phyloP scores from a whole-genome alignment of 2,797 vertebrate species.

The Echeneis naucrates region DNA sequence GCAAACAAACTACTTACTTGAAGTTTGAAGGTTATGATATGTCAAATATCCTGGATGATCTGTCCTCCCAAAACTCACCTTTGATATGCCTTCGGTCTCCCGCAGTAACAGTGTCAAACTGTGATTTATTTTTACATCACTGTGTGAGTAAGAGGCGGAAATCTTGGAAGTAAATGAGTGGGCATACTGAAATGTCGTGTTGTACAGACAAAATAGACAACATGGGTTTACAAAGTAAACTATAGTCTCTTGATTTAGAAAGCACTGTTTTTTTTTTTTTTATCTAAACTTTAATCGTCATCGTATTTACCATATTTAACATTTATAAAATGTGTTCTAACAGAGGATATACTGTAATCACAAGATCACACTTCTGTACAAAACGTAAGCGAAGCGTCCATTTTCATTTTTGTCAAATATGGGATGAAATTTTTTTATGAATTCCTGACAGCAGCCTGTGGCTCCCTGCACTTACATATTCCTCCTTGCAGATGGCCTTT shows the following conservation, averaged over 20 bases:
- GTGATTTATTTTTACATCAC: neutral
- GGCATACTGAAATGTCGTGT: neutral
- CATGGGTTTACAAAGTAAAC: conserved; percentile 37
- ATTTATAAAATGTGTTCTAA: conserved; percentile 85
- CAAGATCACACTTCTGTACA: conserved; percentile 82
- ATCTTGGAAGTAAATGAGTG: neutral
- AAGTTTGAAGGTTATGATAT: neutral
- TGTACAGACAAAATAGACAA: conserved; percentile 27
- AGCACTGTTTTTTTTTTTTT: conserved; percentile 69
- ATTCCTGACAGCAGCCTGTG: conserved; percentile 67
- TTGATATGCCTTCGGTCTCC: neutral
- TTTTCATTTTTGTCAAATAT: conserved; percentile 57
- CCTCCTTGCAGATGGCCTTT: conserved; percentile 39
- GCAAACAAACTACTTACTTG: neutral
- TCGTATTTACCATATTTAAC: conserved; percentile 78
- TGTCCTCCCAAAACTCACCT: conserved; percentile 1
- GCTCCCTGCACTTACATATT: conserved; percentile 54
- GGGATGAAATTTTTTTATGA: conserved; percentile 61
- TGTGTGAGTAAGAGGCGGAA: neutral
- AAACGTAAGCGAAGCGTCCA: conserved; percentile 69
- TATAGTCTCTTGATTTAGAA: conserved; percentile 61
- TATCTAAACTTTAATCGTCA: conserved; percentile 84
- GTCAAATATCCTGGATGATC: neutral
- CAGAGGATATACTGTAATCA: conserved; percentile 80
- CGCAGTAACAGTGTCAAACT: too few species aligned